Evolutionary conservation across 2,888 invertebrate species (phyloP), one percentile per base, ranked within the genome.

Genomic region (Tipula confusa): DNA sequence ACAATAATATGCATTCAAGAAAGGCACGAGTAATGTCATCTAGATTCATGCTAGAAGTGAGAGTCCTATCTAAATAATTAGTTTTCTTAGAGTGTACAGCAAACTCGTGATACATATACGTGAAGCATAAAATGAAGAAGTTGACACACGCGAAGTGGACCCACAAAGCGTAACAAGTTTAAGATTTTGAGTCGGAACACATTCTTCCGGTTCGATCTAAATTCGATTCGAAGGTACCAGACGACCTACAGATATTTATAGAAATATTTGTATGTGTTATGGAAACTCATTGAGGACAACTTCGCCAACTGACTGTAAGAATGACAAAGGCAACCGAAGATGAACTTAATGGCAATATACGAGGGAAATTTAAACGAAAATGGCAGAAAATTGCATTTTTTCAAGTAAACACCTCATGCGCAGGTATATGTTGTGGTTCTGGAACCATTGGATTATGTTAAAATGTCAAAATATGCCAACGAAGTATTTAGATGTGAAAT

Each of bases 391-490:
- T 93, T 88, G 95, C 96, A 0, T 96, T 96, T 89, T 96, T 96
- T 87, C 96, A 96, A 92, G 93, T 95, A 84, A 83, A 43, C 48
- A 94, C 95, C 0, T 90, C 91, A 3, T 94, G 92, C 0, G 95
- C 96, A 0, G 93, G 99, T 89, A 94, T 99, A 83, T 99, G 99
- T 88, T 99, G 99, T 88, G 99, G 99, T 1, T 98, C 98, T 0
- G 99, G 99, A 28, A 96, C 97, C 0, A 98, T 98, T 86, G 97
- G 97, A 0, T 89, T 98, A 11, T 94, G 94, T 86, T 94, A n/a
- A n/a, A n/a, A n/a, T 98, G 88, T 94, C 98, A 11, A 93, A 95
- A 93, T 92, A 94, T 86, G 95, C 95, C 87, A 92, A 92, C 33
- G 93, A 94, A 90, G 95, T 99, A 0, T 89, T 98, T 83, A 99